Evolutionary conservation across 2,888 invertebrate genomes (phyloP), one percentile per base, ranked within the genome.

Genomic region (Antitype chi): DNA sequence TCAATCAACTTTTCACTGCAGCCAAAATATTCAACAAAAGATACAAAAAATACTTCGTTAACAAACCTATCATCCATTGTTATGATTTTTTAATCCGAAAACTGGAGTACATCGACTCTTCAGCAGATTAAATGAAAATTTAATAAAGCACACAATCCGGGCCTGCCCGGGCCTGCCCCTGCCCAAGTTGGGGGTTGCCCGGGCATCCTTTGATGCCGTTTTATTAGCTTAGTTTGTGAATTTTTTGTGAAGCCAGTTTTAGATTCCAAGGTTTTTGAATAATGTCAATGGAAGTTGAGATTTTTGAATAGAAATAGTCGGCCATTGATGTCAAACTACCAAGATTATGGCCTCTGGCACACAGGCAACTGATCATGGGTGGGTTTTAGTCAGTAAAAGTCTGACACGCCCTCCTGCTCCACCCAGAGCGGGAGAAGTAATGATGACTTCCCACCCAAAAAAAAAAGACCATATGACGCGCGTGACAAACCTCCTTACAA

Each of bases 51-150:
- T n/a, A 1, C 32, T 69, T 72, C 38, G n/a, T 17, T 38, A 25
- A 38, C 11, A 70, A 38, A 60, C 15, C 28, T 17, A 63, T 15
- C 28, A 68, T 47, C 15, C 23, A 55, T 23, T 28, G 59, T 47
- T 66, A 68, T 79, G 64, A 77, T 84, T 77, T 64, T 76, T 78
- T 75, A 25, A 85, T 81, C 32, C 57, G 8, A 57, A 68, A 72
- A 32, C 49, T 70, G 11, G 67, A 75, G 64, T 64, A 76, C 68
- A 60, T 71, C 32, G 76, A 57, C 11, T 64, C 38, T 66, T 73
- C 62, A 70, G 60, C 20, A 68, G 72, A 87, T 81, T 84, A 73
- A 70, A 85, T 86, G 77, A 86, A 87, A 81, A 85, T 85, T 85
- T 86, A 67, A 87, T 87, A 80, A 85, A 78, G 57, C 53, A 32